A percentile compares a stretch with the other conserved stretches of the same genome.
Conservation (phyloP, 2,888 invertebrate species). For the Acronicta alni region DNA sequence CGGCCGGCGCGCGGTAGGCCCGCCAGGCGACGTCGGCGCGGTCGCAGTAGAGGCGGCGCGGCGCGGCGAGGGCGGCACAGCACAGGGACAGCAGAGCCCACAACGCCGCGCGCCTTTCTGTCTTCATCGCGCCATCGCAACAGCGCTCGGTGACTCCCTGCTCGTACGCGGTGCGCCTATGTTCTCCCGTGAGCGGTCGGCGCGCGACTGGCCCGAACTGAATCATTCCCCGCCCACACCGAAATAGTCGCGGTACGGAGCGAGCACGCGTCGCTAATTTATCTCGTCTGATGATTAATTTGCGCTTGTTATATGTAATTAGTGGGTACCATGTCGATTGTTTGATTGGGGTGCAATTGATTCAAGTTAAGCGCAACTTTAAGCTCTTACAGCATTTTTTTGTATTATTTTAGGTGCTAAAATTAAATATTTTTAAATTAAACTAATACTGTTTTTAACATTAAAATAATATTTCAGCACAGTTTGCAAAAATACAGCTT, state of each 20-base stretch:
- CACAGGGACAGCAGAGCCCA: conserved; percentile 82
- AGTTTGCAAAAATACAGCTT: not conserved
- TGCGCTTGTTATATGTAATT: conserved; percentile 79
- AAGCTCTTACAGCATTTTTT: conserved; percentile 9
- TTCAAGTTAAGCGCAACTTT: conserved; percentile 43
- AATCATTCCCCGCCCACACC: conserved; percentile 77
- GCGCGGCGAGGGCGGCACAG: conserved; percentile 73
- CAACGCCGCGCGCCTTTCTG: conserved; percentile 85
- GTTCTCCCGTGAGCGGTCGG: conserved; percentile 80
- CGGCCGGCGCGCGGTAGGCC: conserved; percentile 86
- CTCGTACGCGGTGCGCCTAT: conserved; percentile 60
- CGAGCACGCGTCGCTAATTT: conserved; percentile 75
- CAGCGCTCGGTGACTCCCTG: conserved; percentile 71
- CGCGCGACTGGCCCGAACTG: conserved; percentile 82
- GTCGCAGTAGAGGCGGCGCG: conserved; percentile 86
- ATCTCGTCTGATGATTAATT: conserved; percentile 81
- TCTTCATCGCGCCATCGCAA: conserved; percentile 87
- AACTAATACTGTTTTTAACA: not conserved
- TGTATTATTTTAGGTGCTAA: not conserved
- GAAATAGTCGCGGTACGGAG: conserved; percentile 78
- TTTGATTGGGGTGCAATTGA: conserved; percentile 56
- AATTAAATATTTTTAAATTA: not conserved
- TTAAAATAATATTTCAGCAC: not conserved
- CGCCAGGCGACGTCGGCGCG: conserved; percentile 88
- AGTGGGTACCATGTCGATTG: conserved; percentile 68